Conservation (phyloP, 2,113 vertebrate species). For the Rutilus rutilus region DNA sequence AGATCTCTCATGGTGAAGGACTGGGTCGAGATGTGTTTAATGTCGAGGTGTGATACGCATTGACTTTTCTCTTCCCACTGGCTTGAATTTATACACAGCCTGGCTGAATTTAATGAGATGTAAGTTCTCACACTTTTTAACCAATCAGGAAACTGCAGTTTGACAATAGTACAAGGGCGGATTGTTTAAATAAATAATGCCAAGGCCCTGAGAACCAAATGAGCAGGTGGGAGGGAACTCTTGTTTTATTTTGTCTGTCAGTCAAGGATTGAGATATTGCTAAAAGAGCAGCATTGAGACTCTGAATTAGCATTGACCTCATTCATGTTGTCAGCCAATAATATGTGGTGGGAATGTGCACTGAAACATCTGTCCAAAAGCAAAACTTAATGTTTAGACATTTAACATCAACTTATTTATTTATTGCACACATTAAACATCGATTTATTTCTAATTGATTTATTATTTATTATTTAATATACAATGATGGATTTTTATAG, state of each 20-base stretch:
- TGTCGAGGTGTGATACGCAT: constrained; percentile 29
- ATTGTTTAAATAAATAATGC: constrained; percentile 66
- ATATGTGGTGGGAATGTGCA: constrained; percentile 71
- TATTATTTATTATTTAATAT: background rate
- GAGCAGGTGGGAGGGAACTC: constrained; percentile 71
- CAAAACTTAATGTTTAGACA: background rate
- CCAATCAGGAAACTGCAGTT: constrained; percentile 70
- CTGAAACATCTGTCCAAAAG: constrained; percentile 62
- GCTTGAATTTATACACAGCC: constrained; percentile 64
- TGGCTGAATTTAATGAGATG: constrained; percentile 62
- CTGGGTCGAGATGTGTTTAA: background rate
- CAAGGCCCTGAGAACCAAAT: constrained; percentile 67
- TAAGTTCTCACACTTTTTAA: constrained; percentile 73
- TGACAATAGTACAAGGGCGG: constrained; percentile 70
- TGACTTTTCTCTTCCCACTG: constrained; percentile 52
- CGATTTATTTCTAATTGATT: background rate
- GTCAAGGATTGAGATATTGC: constrained; percentile 53
- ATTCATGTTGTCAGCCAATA: constrained; percentile 58
- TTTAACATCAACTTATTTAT: background rate
- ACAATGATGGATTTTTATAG: background rate
- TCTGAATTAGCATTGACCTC: constrained; percentile 30
- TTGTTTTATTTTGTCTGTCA: constrained; percentile 48
- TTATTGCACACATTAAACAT: background rate
- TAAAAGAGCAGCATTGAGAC: constrained; percentile 47
- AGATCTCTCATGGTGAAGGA: constrained; percentile 71